phyloP scores from a whole-genome alignment of 2,888 invertebrate genomes.

The Fragum fragum region DNA sequence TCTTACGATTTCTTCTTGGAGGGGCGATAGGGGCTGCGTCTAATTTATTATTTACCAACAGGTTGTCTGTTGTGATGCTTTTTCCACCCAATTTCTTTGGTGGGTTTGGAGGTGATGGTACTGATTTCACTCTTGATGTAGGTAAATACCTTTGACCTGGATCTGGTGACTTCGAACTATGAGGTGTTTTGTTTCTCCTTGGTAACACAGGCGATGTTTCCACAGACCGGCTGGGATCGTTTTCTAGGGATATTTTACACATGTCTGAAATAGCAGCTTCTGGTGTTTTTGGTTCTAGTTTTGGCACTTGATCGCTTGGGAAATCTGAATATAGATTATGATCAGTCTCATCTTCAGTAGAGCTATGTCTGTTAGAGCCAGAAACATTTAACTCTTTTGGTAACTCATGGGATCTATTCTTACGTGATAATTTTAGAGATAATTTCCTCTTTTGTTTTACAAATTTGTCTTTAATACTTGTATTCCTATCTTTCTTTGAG shows the following conservation, averaged over 20 bases:
- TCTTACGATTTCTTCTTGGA: slow-evolving; percentile 54
- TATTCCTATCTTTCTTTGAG: slow-evolving; percentile 3
- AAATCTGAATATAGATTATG: slow-evolving; percentile 57
- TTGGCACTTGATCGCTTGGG: slow-evolving; percentile 26
- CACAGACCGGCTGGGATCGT: slow-evolving; percentile 18
- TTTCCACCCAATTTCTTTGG: slow-evolving; percentile 5
- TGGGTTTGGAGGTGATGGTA: not conserved
- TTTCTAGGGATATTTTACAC: slow-evolving; percentile 43
- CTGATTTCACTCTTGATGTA: not conserved
- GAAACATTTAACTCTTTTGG: slow-evolving; percentile 14
- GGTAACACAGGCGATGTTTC: slow-evolving; percentile 44
- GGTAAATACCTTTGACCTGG: not conserved
- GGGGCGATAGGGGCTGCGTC: slow-evolving; percentile 41
- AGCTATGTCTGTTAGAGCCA: not conserved
- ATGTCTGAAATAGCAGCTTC: slow-evolving; percentile 39
- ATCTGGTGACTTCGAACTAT: not conserved
- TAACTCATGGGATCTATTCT: slow-evolving; percentile 14
- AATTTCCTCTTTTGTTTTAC: slow-evolving; percentile 13
- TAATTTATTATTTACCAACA: slow-evolving; percentile 1
- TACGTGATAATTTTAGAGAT: slow-evolving; percentile 9
- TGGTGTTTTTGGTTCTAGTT: not conserved
- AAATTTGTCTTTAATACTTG: not conserved
- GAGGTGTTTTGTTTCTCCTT: not conserved
- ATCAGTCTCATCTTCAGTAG: slow-evolving; percentile 13
- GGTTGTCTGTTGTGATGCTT: not conserved